These are phyloP conservation scores for Crocidura indochinensis DNA, from an alignment of 2,797 vertebrate species.

Conservation along the genomic window DNA sequence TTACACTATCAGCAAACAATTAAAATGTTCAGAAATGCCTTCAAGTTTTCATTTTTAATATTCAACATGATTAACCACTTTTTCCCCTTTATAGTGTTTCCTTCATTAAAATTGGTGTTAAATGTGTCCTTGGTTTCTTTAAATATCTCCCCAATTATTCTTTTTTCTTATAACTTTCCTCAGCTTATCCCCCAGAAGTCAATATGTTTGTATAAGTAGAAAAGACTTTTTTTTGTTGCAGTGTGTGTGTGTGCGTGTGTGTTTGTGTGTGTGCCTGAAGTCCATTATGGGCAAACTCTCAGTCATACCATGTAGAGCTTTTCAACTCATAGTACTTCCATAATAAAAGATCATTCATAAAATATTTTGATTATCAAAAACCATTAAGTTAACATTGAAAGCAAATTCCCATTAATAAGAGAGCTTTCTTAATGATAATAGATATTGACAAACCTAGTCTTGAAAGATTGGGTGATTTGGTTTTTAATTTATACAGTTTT, in stretches of 20 bases:
- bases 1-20: neutral
- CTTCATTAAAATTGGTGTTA: neutral
- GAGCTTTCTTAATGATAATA: neutral
- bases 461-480: too few relatives aligned
- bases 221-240: neutral
- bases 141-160: neutral
- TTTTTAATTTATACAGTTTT: too few relatives aligned
- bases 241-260: neutral
- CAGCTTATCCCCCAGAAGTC: neutral
- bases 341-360: neutral
- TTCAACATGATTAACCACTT: neutral
- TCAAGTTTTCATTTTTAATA: neutral
- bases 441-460: too few relatives aligned
- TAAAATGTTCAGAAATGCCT: neutral
- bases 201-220: neutral
- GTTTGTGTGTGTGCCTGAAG: neutral
- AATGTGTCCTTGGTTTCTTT: neutral
- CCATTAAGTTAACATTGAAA: constrained; percentile 13
- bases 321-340: neutral
- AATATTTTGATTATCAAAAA: constrained; percentile 40
- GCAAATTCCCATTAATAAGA: neutral
- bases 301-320: neutral
- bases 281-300: neutral
- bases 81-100: neutral
- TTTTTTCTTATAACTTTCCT: constrained; percentile 14